A percentile compares a stretch with the other conserved stretches of the same genome.
Conservation (phyloP, 2,113 vertebrate genomes). For the Indri indri region DNA sequence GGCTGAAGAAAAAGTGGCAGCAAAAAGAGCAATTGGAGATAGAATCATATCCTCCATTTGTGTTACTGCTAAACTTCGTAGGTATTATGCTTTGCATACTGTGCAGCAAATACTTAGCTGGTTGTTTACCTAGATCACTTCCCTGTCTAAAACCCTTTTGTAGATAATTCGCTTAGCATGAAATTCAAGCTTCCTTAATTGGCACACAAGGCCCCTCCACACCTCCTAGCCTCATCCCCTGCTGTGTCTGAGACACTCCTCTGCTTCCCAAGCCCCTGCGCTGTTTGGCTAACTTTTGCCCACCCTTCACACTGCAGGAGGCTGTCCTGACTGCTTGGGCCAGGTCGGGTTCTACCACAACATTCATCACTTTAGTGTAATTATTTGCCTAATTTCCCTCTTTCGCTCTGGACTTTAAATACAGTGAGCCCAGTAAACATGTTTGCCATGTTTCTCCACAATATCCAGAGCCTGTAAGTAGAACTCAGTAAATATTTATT, state of each 20-base stretch:
- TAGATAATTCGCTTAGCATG: not conserved
- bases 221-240: too few relatives aligned
- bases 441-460: not conserved
- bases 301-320: not conserved
- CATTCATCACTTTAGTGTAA: not conserved
- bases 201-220: rapidly evolving
- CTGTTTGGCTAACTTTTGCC: not conserved
- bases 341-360: not conserved
- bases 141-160: not conserved
- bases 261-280: not conserved
- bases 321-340: not conserved
- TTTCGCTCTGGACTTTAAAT: not conserved
- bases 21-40: not conserved
- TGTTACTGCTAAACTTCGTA: not conserved
- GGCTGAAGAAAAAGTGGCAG: not conserved
- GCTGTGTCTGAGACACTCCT: not conserved
- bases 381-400: not conserved
- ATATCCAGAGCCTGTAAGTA: not conserved
- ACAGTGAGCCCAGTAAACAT: not conserved
- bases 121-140: not conserved
- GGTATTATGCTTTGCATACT: not conserved
- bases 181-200: not conserved
- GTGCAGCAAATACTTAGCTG: not conserved
- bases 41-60: not conserved
- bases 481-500: not conserved